These are phyloP conservation scores for Caenorhabditis tropicalis DNA, from an alignment of 1,140 invertebrate species.

Conservation along the genomic window DNA sequence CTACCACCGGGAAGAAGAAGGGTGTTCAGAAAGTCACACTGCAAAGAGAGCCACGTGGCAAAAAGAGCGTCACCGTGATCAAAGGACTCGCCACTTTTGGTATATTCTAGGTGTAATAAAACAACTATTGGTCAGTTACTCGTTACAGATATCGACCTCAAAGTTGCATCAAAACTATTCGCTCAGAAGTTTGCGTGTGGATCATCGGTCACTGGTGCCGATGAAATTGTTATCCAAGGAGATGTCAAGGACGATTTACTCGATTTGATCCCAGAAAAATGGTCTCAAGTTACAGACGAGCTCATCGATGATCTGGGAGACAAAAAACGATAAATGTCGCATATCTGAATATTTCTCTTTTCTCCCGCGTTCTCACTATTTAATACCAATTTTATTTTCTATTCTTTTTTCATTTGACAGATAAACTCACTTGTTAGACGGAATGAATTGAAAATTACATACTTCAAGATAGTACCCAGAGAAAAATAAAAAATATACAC, in stretches of 20 bases:
- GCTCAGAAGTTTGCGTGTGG: conserved; percentile 97
- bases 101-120: conserved; percentile 35
- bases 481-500: background rate
- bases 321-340: conserved; percentile 53
- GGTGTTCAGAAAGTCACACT: conserved; percentile 61
- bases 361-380: background rate
- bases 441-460: background rate
- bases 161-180: conserved; percentile 97
- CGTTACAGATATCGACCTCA: conserved; percentile 89
- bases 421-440: background rate
- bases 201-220: conserved; percentile 94
- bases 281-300: conserved; percentile 78
- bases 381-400: background rate
- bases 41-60: conserved; percentile 86
- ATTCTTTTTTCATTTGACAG: background rate
- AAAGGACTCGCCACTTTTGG: conserved; percentile 74
- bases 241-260: conserved; percentile 83
- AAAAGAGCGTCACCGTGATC: conserved; percentile 90
- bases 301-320: conserved; percentile 62
- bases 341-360: background rate
- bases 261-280: conserved; percentile 96
- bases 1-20: conserved; percentile 24
- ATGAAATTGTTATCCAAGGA: conserved; percentile 98
- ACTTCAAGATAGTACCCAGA: background rate
- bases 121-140: conserved; percentile 49